phyloP scores from a whole-genome alignment of 1,140 invertebrate species.

The Berghia stephanieae region DNA sequence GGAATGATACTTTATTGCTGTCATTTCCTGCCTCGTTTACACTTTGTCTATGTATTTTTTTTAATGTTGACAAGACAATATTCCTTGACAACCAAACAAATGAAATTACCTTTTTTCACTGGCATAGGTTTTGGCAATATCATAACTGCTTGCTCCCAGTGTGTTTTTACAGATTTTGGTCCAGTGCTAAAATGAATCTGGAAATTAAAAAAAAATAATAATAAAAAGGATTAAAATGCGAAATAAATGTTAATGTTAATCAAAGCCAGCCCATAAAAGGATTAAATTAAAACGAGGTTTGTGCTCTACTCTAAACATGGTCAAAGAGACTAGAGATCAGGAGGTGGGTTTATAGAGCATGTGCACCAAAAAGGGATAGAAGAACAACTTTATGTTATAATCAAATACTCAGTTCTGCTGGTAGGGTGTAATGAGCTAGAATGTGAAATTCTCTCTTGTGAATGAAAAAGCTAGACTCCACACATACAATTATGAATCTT shows the following conservation, averaged over 20 bases:
- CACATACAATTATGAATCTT: not conserved
- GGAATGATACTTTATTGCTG: no score
- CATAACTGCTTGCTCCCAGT: constrained; percentile 67
- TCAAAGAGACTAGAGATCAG: not conserved
- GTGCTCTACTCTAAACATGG: not conserved
- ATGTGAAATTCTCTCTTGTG: no score
- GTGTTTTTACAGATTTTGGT: constrained; percentile 59
- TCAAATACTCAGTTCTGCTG: no score
- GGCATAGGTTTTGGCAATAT: constrained; percentile 71
- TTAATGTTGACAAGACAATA: no score
- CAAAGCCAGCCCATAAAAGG: no score
- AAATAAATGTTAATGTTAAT: not conserved
- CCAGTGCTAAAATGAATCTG: constrained; percentile 68
- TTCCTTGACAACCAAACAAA: constrained; percentile 31
- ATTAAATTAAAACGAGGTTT: not conserved
- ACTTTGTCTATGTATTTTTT: no score
- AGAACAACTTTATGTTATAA: no score
- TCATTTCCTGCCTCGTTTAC: no score
- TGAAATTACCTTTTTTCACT: constrained; percentile 75
- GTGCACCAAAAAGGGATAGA: no score
- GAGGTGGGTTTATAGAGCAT: no score
- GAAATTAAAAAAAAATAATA: not conserved
- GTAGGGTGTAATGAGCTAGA: no score
- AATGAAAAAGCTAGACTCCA: not conserved
- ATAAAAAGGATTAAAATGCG: no score